phyloP scores from a whole-genome alignment of 1,140 invertebrate species.

The Bombus waltoni region DNA sequence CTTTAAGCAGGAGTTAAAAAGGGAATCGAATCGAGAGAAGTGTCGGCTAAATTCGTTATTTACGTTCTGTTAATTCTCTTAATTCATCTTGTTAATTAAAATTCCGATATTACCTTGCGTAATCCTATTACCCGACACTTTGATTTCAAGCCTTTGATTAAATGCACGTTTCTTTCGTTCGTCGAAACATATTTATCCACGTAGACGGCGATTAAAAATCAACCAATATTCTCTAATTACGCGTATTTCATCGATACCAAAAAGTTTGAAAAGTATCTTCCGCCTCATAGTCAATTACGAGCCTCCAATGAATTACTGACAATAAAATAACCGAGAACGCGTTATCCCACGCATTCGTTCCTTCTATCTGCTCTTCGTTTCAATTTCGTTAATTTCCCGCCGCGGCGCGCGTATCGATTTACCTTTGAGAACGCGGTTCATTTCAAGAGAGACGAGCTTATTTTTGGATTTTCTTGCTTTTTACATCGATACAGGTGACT shows the following conservation, averaged over 20 bases:
- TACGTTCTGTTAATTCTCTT: no score
- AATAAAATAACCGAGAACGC: background rate
- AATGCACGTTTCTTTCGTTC: no score
- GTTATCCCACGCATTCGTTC: background rate
- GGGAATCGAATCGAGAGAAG: no score
- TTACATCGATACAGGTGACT: constrained; percentile 7
- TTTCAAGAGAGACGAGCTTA: background rate
- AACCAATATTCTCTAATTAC: background rate
- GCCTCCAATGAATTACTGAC: background rate
- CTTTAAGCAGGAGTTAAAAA: no score
- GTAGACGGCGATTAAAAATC: no score
- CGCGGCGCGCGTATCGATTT: background rate
- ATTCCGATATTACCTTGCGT: no score
- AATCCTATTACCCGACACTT: no score
- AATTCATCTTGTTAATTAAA: no score
- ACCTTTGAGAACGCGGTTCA: background rate
- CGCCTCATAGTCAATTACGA: no score
- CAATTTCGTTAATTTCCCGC: constrained; percentile 2
- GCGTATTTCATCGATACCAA: background rate
- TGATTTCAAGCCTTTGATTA: no score
- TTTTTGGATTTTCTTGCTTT: background rate
- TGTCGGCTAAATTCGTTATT: no score
- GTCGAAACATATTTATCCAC: no score
- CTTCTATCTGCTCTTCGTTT: background rate
- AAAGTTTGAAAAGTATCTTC: background rate